Percentiles rank a stretch among this genome's conserved stretches.
Conservation (phyloP, 2,888 invertebrate species). For the Rhaphigaster nebulosa region DNA sequence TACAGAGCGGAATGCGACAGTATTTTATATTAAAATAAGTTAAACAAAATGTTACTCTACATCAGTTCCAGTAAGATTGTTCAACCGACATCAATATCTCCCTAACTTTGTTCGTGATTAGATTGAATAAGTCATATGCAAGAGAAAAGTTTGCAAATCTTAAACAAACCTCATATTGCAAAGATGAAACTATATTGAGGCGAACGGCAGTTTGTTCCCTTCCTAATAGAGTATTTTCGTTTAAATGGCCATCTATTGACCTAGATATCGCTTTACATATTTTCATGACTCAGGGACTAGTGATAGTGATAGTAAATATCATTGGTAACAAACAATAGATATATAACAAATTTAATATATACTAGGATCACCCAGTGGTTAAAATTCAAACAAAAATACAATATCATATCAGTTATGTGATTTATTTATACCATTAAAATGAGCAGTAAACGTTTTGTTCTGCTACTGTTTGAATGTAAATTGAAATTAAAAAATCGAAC, state of each 20-base stretch:
- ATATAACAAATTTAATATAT: background rate
- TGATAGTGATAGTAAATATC: background rate
- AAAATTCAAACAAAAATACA: too few species aligned
- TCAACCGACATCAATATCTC: background rate
- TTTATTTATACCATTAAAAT: too few species aligned
- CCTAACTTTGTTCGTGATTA: constrained; percentile 41
- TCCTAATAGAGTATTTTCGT: background rate
- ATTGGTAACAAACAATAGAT: background rate
- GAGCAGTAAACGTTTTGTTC: too few species aligned
- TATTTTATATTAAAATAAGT: background rate
- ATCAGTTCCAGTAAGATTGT: background rate
- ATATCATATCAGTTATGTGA: too few species aligned
- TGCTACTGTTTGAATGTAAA: too few species aligned
- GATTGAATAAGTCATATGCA: constrained; percentile 44
- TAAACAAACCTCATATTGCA: constrained; percentile 20
- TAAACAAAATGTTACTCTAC: background rate
- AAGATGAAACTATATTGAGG: background rate
- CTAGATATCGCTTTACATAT: background rate
- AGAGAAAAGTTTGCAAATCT: constrained; percentile 31
- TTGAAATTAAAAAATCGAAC: too few species aligned
- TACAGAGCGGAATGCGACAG: too few species aligned
- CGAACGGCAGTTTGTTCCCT: background rate
- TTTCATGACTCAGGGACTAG: background rate
- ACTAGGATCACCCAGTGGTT: too few species aligned
- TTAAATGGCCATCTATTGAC: constrained; percentile 39